Conservation (phyloP, 2,113 vertebrate species). For the Aphyosemion australe region DNA sequence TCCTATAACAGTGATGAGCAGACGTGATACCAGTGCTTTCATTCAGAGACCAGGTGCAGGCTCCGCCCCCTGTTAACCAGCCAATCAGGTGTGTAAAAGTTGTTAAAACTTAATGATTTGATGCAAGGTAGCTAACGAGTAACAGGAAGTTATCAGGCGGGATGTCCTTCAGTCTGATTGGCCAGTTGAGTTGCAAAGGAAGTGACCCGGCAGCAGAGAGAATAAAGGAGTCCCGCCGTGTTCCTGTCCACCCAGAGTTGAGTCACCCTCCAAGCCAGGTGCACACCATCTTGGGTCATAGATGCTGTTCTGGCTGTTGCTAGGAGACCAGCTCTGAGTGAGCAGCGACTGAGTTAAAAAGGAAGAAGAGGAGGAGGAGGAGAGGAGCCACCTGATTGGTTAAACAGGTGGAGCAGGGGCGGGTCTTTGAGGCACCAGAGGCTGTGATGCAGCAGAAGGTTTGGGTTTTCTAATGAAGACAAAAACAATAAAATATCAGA, state of each 20-base stretch:
- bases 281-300: neutral
- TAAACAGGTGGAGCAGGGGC: constrained; percentile 78
- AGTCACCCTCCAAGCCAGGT: neutral
- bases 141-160: neutral
- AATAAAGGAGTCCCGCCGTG: neutral
- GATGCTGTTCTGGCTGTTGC: constrained; percentile 5
- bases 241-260: neutral
- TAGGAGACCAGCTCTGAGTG: constrained; percentile 18
- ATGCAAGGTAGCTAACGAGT: neutral
- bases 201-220: neutral
- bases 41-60: constrained; percentile 24
- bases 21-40: constrained; percentile 44
- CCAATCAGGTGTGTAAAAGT: constrained; percentile 39
- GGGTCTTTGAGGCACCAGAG: constrained; percentile 80
- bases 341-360: constrained; percentile 5
- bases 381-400: constrained; percentile 28
- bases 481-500: neutral
- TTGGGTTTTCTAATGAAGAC: constrained; percentile 66
- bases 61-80: constrained; percentile 34
- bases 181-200: constrained; percentile 22
- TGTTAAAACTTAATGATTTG: neutral
- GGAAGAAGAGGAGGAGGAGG: neutral
- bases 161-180: constrained; percentile 16
- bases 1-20: constrained; percentile 53
- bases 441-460: constrained; percentile 62